Percentiles rank a stretch among this genome's conserved stretches.
These are phyloP conservation scores for Erinaceus europaeus DNA, from an alignment of 2,113 vertebrate genomes.

Conservation along the genomic window DNA sequence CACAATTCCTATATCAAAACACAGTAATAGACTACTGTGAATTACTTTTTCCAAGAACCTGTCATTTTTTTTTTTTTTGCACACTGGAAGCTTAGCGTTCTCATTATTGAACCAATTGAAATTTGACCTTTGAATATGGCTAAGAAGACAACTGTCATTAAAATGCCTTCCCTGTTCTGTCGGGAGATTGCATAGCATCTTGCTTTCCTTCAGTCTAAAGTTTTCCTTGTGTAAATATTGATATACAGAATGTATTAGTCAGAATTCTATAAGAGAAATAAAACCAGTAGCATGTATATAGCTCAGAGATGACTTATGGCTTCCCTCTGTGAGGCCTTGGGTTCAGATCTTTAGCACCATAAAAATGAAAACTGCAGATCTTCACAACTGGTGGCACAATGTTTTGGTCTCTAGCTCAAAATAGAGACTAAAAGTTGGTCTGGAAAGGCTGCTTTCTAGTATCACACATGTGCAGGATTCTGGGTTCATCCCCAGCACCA, in stretches of 20 bases:
- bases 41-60: constrained; percentile 42
- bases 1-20: constrained; percentile 14
- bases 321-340: too few species aligned
- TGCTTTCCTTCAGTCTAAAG: not conserved
- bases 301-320: too few species aligned
- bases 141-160: constrained; percentile 26
- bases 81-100: not conserved
- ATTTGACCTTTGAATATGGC: constrained; percentile 41
- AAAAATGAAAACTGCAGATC: too few species aligned
- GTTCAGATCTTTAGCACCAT: too few species aligned
- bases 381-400: too few species aligned
- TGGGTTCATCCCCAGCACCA: too few species aligned
- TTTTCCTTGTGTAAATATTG: constrained; percentile 3
- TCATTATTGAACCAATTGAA: constrained; percentile 42
- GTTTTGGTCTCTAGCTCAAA: too few species aligned
- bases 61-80: not conserved
- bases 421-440: too few species aligned
- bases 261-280: not conserved
- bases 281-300: not conserved
- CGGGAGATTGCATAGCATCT: not conserved
- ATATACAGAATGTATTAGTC: not conserved
- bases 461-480: too few species aligned
- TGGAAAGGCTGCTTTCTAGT: too few species aligned
- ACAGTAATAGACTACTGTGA: constrained; percentile 12
- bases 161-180: not conserved